Conservation (phyloP, 2,888 invertebrate genomes). For the Aspidiotus destructor region DNA sequence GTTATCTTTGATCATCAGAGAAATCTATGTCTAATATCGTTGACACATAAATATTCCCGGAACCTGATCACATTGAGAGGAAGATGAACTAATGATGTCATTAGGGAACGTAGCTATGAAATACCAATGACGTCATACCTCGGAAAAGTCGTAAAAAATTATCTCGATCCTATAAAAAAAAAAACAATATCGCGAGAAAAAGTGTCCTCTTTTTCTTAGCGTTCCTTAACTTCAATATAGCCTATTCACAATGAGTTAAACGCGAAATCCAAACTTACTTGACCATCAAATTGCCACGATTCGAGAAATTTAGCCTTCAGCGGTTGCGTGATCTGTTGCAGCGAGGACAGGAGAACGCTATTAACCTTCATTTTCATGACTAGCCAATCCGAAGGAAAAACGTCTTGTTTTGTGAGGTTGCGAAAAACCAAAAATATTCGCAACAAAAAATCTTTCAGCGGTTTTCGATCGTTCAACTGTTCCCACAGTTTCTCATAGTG, state of each 20-base stretch:
- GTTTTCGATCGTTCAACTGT: conserved; percentile 63
- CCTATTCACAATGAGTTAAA: background rate
- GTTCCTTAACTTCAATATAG: no score
- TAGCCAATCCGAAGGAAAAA: conserved; percentile 83
- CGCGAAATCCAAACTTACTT: conserved; percentile 44
- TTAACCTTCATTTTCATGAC: conserved; percentile 81
- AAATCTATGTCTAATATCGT: no score
- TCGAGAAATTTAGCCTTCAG: conserved; percentile 72
- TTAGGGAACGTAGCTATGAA: no score
- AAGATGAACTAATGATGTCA: no score
- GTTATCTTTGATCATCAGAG: no score
- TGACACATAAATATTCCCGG: no score
- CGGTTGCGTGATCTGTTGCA: conserved; percentile 81
- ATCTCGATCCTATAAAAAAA: no score
- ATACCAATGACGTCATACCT: no score
- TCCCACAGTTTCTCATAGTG: conserved; percentile 83
- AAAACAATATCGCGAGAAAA: no score
- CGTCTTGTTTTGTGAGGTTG: conserved; percentile 66
- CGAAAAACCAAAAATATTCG: conserved; percentile 69
- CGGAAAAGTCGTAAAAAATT: no score
- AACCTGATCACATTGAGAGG: no score
- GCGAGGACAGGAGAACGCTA: conserved; percentile 69
- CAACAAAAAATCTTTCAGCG: conserved; percentile 75
- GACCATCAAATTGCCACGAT: conserved; percentile 61
- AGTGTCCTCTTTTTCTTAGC: no score